These are phyloP conservation scores for Tachuris rubrigastra DNA, from an alignment of 2,113 vertebrate species.

Conservation along the genomic window DNA sequence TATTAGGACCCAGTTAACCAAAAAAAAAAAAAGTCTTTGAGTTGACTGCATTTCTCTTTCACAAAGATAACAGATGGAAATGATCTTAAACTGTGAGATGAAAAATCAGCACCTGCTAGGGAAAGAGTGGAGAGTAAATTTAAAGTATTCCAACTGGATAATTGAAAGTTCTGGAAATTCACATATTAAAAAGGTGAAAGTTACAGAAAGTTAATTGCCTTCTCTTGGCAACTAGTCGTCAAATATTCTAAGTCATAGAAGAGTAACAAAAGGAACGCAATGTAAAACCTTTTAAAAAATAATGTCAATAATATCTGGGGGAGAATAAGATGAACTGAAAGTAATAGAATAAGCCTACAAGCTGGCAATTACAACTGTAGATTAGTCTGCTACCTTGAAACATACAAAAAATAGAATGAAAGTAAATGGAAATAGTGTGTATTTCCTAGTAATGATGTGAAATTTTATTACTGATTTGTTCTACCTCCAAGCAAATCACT, in stretches of 20 bases:
- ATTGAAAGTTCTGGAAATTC: slow-evolving; percentile 11
- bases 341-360: not conserved
- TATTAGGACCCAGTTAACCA: not conserved
- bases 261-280: not conserved
- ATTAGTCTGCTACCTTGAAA: not conserved
- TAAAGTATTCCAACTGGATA: slow-evolving; percentile 3
- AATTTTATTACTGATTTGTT: not conserved
- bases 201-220: slow-evolving; percentile 48
- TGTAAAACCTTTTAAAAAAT: not conserved
- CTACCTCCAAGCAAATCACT: not conserved
- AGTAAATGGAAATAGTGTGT: not conserved
- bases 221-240: not conserved
- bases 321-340: not conserved
- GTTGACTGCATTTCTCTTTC: not conserved
- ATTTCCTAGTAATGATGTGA: not conserved
- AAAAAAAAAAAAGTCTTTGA: not conserved
- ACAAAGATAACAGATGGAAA: not conserved
- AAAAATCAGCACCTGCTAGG: not conserved
- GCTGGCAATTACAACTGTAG: not conserved
- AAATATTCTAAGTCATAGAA: slow-evolving; percentile 15
- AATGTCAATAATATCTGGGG: not conserved
- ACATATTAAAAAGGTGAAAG: slow-evolving; percentile 27
- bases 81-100: not conserved
- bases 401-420: not conserved
- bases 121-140: not conserved